These are phyloP conservation scores for Idris sp. DNA, from an alignment of 1,140 invertebrate genomes.

Conservation along the genomic window DNA sequence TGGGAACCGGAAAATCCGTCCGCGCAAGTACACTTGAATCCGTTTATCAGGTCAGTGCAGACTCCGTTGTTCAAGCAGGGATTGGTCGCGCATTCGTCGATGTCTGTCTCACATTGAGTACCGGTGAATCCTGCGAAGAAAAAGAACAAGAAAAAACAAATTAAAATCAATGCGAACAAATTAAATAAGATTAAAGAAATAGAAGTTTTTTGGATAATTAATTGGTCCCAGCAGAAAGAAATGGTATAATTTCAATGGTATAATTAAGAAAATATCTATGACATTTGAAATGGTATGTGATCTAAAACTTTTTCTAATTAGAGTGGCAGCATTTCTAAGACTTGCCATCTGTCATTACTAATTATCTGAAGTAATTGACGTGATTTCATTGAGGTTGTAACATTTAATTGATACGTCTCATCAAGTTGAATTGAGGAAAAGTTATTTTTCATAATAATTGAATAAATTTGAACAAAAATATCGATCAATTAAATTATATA, in stretches of 20 bases:
- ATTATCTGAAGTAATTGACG: too few relatives aligned
- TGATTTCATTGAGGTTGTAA: too few relatives aligned
- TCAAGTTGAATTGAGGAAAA: background rate
- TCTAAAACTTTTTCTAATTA: too few relatives aligned
- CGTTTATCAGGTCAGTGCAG: constrained; percentile 91
- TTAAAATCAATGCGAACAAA: constrained; percentile 12
- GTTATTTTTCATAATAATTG: constrained; percentile 3
- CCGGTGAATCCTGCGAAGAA: constrained; percentile 88
- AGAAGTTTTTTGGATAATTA: too few relatives aligned
- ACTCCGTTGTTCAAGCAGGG: constrained; percentile 92
- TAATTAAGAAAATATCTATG: too few relatives aligned
- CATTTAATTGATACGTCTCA: too few relatives aligned
- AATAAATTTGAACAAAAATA: too few relatives aligned
- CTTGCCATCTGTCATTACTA: too few relatives aligned
- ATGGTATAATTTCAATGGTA: too few relatives aligned
- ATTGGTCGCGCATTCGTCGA: constrained; percentile 92
- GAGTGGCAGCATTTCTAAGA: too few relatives aligned
- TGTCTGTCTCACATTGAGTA: constrained; percentile 93
- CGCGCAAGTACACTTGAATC: constrained; percentile 90
- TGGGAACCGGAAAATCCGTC: constrained; percentile 90
- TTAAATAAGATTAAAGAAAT: background rate
- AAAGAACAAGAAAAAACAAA: background rate
- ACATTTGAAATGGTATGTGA: too few relatives aligned
- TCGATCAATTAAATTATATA: constrained; percentile 29
- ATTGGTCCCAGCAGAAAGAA: too few relatives aligned